Evolutionary conservation across 2,888 invertebrate species (phyloP).

Genomic region (Neoascia interrupta): DNA sequence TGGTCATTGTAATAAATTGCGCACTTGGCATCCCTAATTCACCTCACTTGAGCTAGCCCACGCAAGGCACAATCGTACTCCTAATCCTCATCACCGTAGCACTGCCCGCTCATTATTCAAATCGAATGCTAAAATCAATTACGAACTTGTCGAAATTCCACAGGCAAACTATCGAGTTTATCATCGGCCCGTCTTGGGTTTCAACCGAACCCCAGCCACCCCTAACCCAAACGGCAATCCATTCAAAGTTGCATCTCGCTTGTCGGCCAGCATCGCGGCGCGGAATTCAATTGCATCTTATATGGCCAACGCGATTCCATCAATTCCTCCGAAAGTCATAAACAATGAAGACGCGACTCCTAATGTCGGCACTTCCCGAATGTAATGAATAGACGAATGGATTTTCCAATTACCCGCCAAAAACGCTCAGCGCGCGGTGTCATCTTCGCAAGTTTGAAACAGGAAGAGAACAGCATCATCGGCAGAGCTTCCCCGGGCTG

Average conservation of each 20-base stretch:
- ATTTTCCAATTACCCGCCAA: slow-evolving; percentile 54
- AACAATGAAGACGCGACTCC: slow-evolving; percentile 41
- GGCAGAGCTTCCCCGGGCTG: slow-evolving; percentile 2
- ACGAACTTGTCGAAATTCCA: slow-evolving; percentile 58
- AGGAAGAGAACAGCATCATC: slow-evolving; percentile 56
- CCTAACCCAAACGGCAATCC: slow-evolving; percentile 26
- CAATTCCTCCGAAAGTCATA: slow-evolving; percentile 46
- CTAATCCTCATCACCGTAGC: slow-evolving; percentile 7
- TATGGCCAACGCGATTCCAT: slow-evolving; percentile 9
- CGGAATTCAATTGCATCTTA: neutral
- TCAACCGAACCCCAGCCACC: neutral
- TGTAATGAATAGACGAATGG: slow-evolving; percentile 43
- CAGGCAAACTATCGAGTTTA: slow-evolving; percentile 24
- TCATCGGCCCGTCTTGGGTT: slow-evolving; percentile 3
- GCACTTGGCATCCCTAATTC: neutral
- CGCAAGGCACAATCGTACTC: no score
- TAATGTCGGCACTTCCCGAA: no score
- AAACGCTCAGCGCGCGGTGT: slow-evolving; percentile 4
- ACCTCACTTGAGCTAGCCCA: slow-evolving; percentile 11
- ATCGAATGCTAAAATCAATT: slow-evolving; percentile 50
- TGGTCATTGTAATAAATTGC: slow-evolving; percentile 8
- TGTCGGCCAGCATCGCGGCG: slow-evolving; percentile 2
- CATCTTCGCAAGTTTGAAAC: slow-evolving; percentile 27
- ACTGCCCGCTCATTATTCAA: slow-evolving; percentile 52
- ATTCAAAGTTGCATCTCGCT: slow-evolving; percentile 39